Conservation (phyloP, 2,113 vertebrate genomes). For the Laterallus jamaicensis region DNA sequence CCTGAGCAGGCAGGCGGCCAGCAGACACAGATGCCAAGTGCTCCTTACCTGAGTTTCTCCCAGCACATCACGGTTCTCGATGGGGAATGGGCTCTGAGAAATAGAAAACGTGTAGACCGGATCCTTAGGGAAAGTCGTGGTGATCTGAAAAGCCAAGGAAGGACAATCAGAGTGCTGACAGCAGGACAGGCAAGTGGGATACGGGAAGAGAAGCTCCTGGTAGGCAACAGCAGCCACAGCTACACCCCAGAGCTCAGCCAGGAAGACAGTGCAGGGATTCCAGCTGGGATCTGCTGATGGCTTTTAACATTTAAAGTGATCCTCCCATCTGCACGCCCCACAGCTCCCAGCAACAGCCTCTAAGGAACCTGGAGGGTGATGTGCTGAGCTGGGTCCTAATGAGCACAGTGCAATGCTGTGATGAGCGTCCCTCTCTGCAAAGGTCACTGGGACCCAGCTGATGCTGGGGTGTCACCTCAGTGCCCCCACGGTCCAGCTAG, state of each 20-base stretch:
- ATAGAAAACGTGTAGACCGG: slow-evolving; percentile 95
- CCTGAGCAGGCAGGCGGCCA: no score
- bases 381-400: not conserved
- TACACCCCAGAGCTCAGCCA: not conserved
- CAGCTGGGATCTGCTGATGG: not conserved
- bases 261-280: not conserved
- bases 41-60: slow-evolving; percentile 92
- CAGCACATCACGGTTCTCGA: slow-evolving; percentile 93
- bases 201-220: not conserved
- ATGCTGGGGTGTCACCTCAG: not conserved
- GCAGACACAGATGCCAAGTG: not conserved
- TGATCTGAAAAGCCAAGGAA: slow-evolving; percentile 80
- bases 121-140: slow-evolving; percentile 98
- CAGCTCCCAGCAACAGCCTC: not conserved
- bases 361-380: not conserved
- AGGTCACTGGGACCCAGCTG: not conserved
- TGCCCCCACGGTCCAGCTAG: no score
- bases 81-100: slow-evolving; percentile 91
- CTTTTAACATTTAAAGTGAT: not conserved
- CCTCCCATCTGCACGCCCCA: not conserved
- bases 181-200: not conserved
- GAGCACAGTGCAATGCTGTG: not conserved
- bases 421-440: not conserved
- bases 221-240: not conserved
- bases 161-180: not conserved